A percentile compares a stretch with the other conserved stretches of the same genome.
phyloP scores from a whole-genome alignment of 2,888 invertebrate genomes.

The Pterobdella sp. region DNA sequence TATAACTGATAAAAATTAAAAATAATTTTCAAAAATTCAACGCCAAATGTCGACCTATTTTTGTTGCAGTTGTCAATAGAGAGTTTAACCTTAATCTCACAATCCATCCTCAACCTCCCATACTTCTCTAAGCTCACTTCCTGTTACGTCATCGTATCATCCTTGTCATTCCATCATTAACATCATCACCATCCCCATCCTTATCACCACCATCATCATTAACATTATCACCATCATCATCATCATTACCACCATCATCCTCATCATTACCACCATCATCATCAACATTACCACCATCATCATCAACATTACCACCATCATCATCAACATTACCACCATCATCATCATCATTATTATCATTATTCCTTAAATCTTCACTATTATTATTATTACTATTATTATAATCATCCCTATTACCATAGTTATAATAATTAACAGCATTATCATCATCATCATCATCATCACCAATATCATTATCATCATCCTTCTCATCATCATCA shows the following conservation, averaged over 20 bases:
- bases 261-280: background rate
- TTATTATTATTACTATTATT: background rate
- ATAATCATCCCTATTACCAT: background rate
- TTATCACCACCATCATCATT: background rate
- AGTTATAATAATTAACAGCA: background rate
- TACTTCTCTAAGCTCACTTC: conserved; percentile 85
- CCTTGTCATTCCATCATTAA: background rate
- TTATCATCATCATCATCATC: background rate
- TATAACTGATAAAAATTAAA: too few species aligned
- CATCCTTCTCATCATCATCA: background rate
- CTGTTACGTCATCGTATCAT: too few species aligned
- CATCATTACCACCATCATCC: background rate
- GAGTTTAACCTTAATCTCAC: conserved; percentile 71
- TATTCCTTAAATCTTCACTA: background rate
- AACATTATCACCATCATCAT: background rate
- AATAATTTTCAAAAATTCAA: too few species aligned
- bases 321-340: background rate
- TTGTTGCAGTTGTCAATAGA: conserved; percentile 56
- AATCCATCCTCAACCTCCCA: conserved; percentile 83
- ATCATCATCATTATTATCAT: background rate
- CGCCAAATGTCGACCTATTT: too few species aligned
- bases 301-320: background rate
- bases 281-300: background rate
- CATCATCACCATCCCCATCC: background rate
- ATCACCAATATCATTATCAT: background rate